phyloP scores from a whole-genome alignment of 1,140 invertebrate species.

The Philopotamus ludificatus region DNA sequence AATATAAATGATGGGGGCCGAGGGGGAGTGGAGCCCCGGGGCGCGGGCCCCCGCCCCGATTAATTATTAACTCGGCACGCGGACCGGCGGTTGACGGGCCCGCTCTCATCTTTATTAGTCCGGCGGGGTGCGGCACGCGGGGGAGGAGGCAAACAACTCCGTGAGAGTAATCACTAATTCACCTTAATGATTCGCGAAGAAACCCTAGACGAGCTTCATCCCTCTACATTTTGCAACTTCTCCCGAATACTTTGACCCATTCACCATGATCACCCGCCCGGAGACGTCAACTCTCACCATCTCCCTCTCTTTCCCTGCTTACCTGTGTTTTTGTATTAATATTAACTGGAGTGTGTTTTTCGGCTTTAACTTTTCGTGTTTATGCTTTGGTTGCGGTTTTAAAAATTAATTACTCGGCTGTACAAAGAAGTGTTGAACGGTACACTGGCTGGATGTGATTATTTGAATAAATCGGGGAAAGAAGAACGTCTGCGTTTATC shows the following conservation, averaged over 20 bases:
- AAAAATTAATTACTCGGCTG: too few species aligned
- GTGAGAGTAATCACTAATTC: constrained; percentile 32
- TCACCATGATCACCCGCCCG: not conserved
- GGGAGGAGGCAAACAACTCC: constrained; percentile 23
- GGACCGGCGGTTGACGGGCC: constrained; percentile 5
- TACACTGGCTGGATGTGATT: too few species aligned
- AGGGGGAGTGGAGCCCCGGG: not conserved
- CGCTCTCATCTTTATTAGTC: constrained; percentile 19
- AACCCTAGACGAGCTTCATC: constrained; percentile 4
- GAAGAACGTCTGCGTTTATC: too few species aligned
- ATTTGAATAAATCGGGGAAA: too few species aligned
- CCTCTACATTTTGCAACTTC: not conserved
- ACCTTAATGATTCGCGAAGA: constrained; percentile 31
- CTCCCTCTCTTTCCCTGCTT: too few species aligned
- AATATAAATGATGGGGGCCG: too few species aligned
- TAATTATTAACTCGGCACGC: not conserved
- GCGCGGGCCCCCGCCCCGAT: not conserved
- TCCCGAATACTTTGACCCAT: not conserved
- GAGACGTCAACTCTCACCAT: too few species aligned
- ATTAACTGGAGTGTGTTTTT: too few species aligned
- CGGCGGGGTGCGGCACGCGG: constrained; percentile 5
- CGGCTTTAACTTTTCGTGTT: too few species aligned
- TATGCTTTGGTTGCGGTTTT: too few species aligned
- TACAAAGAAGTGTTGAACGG: too few species aligned
- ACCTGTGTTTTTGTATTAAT: too few species aligned